Conservation (phyloP, 2,888 invertebrate genomes). For the Crepidodera aurea region DNA sequence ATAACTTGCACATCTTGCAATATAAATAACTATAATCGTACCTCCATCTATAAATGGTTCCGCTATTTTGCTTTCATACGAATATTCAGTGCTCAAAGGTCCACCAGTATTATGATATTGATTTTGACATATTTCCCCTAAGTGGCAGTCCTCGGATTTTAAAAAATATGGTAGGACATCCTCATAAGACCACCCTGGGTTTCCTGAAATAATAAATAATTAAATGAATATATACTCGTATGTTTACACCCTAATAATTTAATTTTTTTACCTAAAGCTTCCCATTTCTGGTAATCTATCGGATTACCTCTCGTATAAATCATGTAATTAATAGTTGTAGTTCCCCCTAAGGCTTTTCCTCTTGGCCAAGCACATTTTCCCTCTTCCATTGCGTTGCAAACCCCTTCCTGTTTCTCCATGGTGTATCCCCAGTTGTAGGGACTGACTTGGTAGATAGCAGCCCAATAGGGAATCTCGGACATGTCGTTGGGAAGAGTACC, state of each 20-base stretch:
- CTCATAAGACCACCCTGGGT: slow-evolving; percentile 64
- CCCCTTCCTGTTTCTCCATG: slow-evolving; percentile 52
- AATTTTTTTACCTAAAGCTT: slow-evolving; percentile 45
- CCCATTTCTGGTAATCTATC: slow-evolving; percentile 75
- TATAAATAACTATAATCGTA: no score
- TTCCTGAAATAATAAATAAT: no score
- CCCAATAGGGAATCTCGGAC: slow-evolving; percentile 57
- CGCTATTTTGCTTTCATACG: slow-evolving; percentile 62
- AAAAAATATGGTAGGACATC: slow-evolving; percentile 68
- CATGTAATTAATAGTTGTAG: slow-evolving; percentile 59
- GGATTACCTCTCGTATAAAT: slow-evolving; percentile 68
- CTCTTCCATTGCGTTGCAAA: slow-evolving; percentile 35
- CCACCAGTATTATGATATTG: slow-evolving; percentile 70
- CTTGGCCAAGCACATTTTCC: slow-evolving; percentile 59
- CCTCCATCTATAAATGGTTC: slow-evolving; percentile 58
- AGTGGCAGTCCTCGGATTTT: slow-evolving; percentile 67
- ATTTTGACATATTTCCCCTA: slow-evolving; percentile 55
- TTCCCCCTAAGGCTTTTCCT: slow-evolving; percentile 68
- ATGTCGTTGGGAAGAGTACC: slow-evolving; percentile 54
- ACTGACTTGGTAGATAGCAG: slow-evolving; percentile 56
- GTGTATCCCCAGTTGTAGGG: slow-evolving; percentile 60
- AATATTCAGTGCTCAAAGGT: slow-evolving; percentile 68
- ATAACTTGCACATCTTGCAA: no score
- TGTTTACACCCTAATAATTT: no score
- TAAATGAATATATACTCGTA: no score